Evolutionary conservation across 2,797 vertebrate genomes (phyloP), one percentile per base, ranked within the genome.

Genomic region (Micrastur ruficollis): DNA sequence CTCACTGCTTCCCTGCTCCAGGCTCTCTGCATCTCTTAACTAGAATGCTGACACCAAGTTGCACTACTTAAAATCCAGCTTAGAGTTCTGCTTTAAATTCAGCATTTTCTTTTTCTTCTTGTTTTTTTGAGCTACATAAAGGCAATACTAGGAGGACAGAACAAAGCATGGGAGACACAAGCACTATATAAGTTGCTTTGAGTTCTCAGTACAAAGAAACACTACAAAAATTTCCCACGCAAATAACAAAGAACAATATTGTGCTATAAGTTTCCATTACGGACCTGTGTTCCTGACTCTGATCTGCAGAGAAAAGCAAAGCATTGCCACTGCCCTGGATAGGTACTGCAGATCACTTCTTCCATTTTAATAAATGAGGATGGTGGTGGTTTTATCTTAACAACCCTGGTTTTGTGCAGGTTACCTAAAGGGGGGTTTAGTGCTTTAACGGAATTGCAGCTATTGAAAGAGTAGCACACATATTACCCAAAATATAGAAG

Each of bases 161-260:
- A 72, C 65, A 95, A 95, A 90, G 74, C 53, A 85, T 1, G 12
- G 75, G 72, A 95, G 81, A 72, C 49, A 63, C 32, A 72, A 71
- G 42, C 81, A 31, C 25, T 81, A 34, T 61, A 4, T 17, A 61
- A 61, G 32, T 71, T 79, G 44, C 81, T 93, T 89, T 91, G 82
- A 93, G 56, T 79, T 94, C 62, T 68, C 56, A 16, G 31, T 72
- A 75, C 81, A 96, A 92, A 95, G 90, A 93, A 93, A 79, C 61
- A 11, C n/a, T 71, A 42, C 47, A 38, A 36, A n/a, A 70, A 46
- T 50, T 89, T 94, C 89, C 91, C 89, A 87, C 2, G 0, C 62
- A 75, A 74, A 53, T 90, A 86, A 67, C 80, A 95, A 89, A 95
- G 86, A 87, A 17, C 63, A 61, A 23, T 67, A 36, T 42, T 91